These are phyloP conservation scores for Pangasius larnaudii DNA, from an alignment of 2,797 vertebrate genomes.

Conservation along the genomic window DNA sequence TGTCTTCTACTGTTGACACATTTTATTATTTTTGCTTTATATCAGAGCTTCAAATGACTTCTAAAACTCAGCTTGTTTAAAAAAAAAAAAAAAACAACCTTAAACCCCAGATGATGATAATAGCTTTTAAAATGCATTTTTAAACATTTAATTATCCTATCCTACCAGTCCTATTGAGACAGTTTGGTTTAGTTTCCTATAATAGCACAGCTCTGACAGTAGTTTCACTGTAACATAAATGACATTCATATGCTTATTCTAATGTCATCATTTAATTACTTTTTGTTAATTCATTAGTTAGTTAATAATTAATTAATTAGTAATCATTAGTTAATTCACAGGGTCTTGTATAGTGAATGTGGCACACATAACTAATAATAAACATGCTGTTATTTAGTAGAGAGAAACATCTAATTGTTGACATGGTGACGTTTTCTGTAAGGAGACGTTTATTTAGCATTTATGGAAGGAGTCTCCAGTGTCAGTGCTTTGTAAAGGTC, in stretches of 20 bases:
- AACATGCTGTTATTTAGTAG: too few species aligned
- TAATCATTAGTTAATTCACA: neutral
- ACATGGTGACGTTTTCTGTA: neutral
- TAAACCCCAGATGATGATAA: neutral
- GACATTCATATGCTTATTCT: neutral
- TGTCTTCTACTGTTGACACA: neutral
- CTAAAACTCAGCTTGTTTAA: neutral
- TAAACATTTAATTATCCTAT: neutral
- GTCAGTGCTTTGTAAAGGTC: neutral
- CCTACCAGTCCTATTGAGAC: neutral
- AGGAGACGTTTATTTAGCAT: neutral
- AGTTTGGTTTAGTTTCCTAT: neutral
- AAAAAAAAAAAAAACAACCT: neutral
- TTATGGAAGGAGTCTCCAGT: neutral
- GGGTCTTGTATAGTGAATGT: neutral
- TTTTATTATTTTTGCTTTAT: neutral
- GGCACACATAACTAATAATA: neutral
- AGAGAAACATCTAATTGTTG: neutral
- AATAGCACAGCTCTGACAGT: neutral
- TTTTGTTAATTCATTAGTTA: neutral
- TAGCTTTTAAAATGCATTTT: neutral
- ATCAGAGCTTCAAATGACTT: neutral
- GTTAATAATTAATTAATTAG: too few species aligned
- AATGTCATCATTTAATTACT: neutral
- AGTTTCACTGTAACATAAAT: neutral